phyloP scores from a whole-genome alignment of 1,140 invertebrate genomes.

The Propsilocerus akamusi region DNA sequence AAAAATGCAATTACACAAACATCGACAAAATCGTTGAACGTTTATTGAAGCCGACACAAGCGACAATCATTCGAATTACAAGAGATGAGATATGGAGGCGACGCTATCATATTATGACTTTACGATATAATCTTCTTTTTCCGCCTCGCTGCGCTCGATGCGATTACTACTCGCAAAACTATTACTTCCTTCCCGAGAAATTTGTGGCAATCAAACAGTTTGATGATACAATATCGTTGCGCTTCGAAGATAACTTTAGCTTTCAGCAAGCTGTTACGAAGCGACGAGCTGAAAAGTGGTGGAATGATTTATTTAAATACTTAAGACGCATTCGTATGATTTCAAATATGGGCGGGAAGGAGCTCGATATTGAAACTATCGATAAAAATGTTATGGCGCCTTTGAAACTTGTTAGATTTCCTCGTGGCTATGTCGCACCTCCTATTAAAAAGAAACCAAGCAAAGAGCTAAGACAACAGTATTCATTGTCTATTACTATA shows the following conservation, averaged over 20 bases:
- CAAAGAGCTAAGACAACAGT: not conserved
- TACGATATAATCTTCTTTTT: not conserved
- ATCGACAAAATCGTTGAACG: not conserved
- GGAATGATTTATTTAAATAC: not conserved
- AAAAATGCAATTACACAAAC: not conserved
- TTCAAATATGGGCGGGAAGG: not conserved
- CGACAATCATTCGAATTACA: not conserved
- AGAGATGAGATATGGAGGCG: not conserved
- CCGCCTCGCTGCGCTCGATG: not conserved
- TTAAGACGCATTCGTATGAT: not conserved
- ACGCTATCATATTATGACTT: not conserved
- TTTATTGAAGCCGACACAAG: not conserved
- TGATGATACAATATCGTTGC: not conserved
- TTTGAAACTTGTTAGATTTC: not conserved
- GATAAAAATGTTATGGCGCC: not conserved
- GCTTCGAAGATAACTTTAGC: not conserved
- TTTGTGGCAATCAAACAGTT: not conserved
- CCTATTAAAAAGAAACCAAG: not conserved
- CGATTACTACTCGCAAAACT: not conserved
- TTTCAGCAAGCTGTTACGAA: not conserved
- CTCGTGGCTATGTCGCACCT: not conserved
- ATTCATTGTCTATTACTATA: not conserved
- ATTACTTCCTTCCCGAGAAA: not conserved
- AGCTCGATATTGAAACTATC: not conserved
- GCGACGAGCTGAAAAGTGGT: not conserved